Conservation (phyloP, 2,113 vertebrate species). For the Spea bombifrons region DNA sequence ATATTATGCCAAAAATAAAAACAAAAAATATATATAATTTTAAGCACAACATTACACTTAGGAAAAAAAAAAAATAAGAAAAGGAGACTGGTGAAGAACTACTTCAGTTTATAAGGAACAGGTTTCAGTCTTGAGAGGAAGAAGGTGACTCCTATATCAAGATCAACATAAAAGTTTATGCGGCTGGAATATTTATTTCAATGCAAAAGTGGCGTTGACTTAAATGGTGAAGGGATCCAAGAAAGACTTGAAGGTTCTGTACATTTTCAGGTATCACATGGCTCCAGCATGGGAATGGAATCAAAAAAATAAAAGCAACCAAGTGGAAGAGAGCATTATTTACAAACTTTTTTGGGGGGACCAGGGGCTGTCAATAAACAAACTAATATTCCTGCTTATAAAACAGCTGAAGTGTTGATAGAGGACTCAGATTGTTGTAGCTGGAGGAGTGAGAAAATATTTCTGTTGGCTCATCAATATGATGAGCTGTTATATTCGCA, state of each 20-base stretch:
- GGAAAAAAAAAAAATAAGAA: background rate
- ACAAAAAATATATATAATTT: constrained; percentile 51
- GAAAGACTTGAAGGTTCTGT: background rate
- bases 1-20: constrained; percentile 59
- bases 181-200: constrained; percentile 3
- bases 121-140: constrained; percentile 20
- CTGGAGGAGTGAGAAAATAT: constrained; percentile 48
- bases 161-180: constrained; percentile 9
- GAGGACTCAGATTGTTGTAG: constrained; percentile 14
- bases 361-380: background rate
- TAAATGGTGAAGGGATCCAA: background rate
- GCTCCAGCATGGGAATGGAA: constrained; percentile 24
- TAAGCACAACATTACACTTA: constrained; percentile 36
- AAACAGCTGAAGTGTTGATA: constrained; percentile 58
- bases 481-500: constrained; percentile 93
- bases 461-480: constrained; percentile 93
- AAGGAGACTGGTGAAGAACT: background rate
- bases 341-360: background rate
- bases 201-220: constrained; percentile 5
- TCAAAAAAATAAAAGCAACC: constrained; percentile 32
- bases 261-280: constrained; percentile 22
- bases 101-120: constrained; percentile 12
- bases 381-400: constrained; percentile 23
- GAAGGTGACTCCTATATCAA: constrained; percentile 8
- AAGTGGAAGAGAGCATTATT: background rate